Conservation (phyloP, 2,113 vertebrate genomes). For the Misgurnus anguillicaudatus region DNA sequence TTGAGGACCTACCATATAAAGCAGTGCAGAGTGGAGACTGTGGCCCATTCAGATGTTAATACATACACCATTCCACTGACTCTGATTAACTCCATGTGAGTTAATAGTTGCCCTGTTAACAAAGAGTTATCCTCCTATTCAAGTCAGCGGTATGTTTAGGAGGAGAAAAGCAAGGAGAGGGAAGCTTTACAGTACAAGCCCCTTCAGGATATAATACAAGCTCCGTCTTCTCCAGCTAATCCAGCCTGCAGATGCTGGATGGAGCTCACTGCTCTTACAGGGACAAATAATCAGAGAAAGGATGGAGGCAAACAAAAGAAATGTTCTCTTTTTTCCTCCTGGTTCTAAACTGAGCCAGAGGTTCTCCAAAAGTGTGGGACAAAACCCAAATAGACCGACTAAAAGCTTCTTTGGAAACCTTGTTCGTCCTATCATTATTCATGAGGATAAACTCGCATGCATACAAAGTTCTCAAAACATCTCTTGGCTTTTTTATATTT, state of each 20-base stretch:
- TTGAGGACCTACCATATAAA: constrained; percentile 84
- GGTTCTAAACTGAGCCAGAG: constrained; percentile 50
- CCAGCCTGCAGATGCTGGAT: constrained; percentile 74
- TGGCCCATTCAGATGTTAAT: constrained; percentile 96
- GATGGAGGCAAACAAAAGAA: constrained; percentile 63
- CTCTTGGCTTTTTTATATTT: constrained; percentile 5
- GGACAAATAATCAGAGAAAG: constrained; percentile 46
- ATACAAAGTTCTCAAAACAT: neutral
- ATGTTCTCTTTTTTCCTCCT: constrained; percentile 51
- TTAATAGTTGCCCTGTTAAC: constrained; percentile 95
- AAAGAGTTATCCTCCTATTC: constrained; percentile 91
- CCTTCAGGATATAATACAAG: constrained; percentile 85
- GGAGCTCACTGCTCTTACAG: constrained; percentile 52
- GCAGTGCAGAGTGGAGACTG: constrained; percentile 82
- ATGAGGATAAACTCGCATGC: neutral
- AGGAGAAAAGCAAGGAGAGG: constrained; percentile 55
- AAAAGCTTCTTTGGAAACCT: constrained; percentile 28
- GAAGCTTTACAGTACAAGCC: constrained; percentile 82
- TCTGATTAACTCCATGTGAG: constrained; percentile 97
- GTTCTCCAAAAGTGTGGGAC: constrained; percentile 56
- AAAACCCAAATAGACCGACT: constrained; percentile 38
- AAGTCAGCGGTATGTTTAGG: constrained; percentile 80
- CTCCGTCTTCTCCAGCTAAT: constrained; percentile 85
- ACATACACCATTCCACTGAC: constrained; percentile 83
- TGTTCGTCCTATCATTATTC: constrained; percentile 14